These are phyloP conservation scores for Clavelina lepadiformis DNA, from an alignment of 23 tunicate genomes.

Conservation along the genomic window DNA sequence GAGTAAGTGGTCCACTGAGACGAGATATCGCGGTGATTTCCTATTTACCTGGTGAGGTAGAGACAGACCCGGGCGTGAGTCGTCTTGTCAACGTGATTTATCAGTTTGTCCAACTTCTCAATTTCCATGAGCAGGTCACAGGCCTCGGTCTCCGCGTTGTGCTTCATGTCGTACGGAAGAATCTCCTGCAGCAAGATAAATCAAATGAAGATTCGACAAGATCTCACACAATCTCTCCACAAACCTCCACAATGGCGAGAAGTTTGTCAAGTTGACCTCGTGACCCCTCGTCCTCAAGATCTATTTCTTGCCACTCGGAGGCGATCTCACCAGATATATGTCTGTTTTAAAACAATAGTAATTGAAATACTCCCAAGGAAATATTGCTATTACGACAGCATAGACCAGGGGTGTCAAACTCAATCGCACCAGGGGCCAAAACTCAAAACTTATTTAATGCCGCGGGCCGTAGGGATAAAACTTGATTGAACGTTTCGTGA, in stretches of 20 bases:
- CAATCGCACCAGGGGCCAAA: too few relatives aligned
- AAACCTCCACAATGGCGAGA: constrained; percentile 31
- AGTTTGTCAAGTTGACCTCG: constrained; percentile 31
- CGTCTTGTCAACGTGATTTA: constrained; percentile 56
- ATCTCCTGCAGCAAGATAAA: constrained; percentile 42
- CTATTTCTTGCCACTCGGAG: constrained; percentile 86
- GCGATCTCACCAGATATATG: constrained; percentile 97
- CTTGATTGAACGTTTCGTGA: too few relatives aligned
- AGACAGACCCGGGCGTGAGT: constrained; percentile 78
- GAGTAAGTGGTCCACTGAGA: background rate
- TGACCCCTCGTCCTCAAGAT: constrained; percentile 33
- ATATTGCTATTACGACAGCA: too few relatives aligned
- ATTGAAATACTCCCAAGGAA: too few relatives aligned
- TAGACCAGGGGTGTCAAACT: too few relatives aligned
- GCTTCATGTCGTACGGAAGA: constrained; percentile 98
- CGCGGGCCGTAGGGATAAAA: too few relatives aligned
- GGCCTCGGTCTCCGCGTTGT: constrained; percentile 98
- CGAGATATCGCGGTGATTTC: background rate
- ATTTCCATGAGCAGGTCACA: constrained; percentile 97
- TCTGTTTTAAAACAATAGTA: constrained; percentile 22
- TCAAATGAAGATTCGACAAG: background rate
- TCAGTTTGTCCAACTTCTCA: constrained; percentile 74
- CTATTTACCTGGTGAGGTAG: constrained; percentile 68
- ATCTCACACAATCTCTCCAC: background rate
- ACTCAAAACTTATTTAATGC: too few relatives aligned